A percentile compares a stretch with the other conserved stretches of the same genome.
phyloP scores from a whole-genome alignment of 2,888 invertebrate species.

The Syritta pipiens region DNA sequence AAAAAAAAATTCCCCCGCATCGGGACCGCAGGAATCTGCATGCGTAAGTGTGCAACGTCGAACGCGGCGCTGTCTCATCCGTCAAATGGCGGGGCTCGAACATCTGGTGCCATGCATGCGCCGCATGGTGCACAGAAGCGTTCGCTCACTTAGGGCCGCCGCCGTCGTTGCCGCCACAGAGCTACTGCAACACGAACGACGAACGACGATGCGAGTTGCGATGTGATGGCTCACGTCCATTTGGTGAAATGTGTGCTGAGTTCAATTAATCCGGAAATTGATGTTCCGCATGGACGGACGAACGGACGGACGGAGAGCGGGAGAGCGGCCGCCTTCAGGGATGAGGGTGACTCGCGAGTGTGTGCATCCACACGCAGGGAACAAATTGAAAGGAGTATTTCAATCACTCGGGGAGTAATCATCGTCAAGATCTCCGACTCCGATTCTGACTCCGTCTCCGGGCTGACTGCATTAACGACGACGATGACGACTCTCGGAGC shows the following conservation, averaged over 20 bases:
- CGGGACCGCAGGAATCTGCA: slow-evolving; percentile 33
- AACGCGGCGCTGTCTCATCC: slow-evolving; percentile 29
- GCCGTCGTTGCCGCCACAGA: too few relatives aligned
- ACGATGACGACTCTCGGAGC: slow-evolving; percentile 31
- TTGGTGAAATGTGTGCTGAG: slow-evolving; percentile 66
- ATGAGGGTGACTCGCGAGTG: not conserved
- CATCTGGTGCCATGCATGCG: slow-evolving; percentile 47
- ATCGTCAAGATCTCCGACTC: slow-evolving; percentile 68
- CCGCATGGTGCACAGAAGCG: slow-evolving; percentile 50
- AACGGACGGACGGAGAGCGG: not conserved
- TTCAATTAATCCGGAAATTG: slow-evolving; percentile 69
- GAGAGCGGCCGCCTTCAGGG: not conserved
- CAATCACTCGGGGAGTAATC: slow-evolving; percentile 66
- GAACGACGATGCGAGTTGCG: slow-evolving; percentile 5
- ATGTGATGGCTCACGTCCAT: slow-evolving; percentile 58
- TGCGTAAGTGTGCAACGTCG: slow-evolving; percentile 25
- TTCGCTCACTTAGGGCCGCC: slow-evolving; percentile 8
- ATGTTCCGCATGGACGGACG: slow-evolving; percentile 48
- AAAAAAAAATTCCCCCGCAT: slow-evolving; percentile 22
- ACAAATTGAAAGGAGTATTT: slow-evolving; percentile 62
- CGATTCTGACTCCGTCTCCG: too few relatives aligned
- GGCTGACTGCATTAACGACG: slow-evolving; percentile 63
- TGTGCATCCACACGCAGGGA: slow-evolving; percentile 20
- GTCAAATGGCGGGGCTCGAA: slow-evolving; percentile 47
- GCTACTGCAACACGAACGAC: not conserved